These are phyloP conservation scores for Acleris emargana DNA, from an alignment of 2,888 invertebrate species.

Conservation along the genomic window DNA sequence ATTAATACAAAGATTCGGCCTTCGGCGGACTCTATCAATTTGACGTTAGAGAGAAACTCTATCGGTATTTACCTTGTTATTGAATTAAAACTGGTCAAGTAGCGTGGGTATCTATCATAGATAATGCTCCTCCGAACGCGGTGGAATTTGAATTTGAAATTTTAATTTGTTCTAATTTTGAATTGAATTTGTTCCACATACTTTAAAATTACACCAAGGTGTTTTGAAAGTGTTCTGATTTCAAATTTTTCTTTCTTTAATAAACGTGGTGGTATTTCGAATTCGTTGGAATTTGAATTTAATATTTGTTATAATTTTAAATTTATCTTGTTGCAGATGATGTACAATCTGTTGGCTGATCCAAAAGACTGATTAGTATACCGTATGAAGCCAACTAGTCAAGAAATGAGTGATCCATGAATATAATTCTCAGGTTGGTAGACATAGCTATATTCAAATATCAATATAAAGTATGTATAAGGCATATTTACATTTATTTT, in stretches of 20 bases:
- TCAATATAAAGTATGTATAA: too few relatives aligned
- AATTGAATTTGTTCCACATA: too few relatives aligned
- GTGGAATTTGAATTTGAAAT: neutral
- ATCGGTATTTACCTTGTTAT: constrained; percentile 33
- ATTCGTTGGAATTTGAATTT: too few relatives aligned
- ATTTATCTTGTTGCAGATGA: constrained; percentile 72
- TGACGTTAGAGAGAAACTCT: constrained; percentile 38
- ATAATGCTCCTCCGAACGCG: constrained; percentile 1
- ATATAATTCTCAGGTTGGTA: constrained; percentile 62
- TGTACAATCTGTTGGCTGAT: constrained; percentile 62
- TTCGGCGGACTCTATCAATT: constrained; percentile 60
- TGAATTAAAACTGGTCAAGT: constrained; percentile 26
- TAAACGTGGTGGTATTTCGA: too few relatives aligned
- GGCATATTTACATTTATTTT: too few relatives aligned
- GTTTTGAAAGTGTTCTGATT: too few relatives aligned
- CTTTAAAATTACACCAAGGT: too few relatives aligned
- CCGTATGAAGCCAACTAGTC: constrained; percentile 59
- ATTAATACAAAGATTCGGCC: constrained; percentile 70
- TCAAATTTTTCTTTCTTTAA: too few relatives aligned
- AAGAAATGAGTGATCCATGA: constrained; percentile 71
- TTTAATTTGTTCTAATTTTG: too few relatives aligned
- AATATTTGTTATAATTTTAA: too few relatives aligned
- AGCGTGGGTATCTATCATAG: neutral
- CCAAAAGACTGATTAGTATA: constrained; percentile 75
- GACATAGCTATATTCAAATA: too few relatives aligned